phyloP scores from a whole-genome alignment of 2,113 vertebrate genomes.

The Nymphicus hollandicus region DNA sequence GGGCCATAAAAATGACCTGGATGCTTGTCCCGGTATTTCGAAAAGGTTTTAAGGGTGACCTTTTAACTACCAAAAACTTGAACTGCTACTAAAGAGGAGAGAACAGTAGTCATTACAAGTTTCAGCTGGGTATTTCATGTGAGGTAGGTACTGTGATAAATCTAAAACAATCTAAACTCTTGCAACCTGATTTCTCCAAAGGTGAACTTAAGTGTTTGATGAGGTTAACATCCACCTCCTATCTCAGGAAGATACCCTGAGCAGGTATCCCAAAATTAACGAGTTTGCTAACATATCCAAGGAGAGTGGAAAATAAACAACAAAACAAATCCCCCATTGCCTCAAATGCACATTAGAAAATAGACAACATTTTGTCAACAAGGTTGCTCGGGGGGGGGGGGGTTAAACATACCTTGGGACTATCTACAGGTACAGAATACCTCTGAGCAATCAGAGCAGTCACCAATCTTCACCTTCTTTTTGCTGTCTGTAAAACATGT shows the following conservation, averaged over 20 bases:
- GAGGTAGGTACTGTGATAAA: neutral
- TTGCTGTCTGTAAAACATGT: neutral
- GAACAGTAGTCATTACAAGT: neutral
- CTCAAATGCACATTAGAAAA: neutral
- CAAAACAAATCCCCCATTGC: neutral
- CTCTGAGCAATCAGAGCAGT: neutral
- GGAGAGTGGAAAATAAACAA: neutral
- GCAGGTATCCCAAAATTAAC: neutral
- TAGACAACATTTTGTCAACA: neutral
- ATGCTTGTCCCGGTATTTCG: neutral
- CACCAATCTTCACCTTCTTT: neutral
- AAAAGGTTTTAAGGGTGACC: neutral
- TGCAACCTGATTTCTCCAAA: neutral
- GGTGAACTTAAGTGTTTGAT: neutral
- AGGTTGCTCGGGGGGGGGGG: neutral
- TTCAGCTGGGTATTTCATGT: neutral
- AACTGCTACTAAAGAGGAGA: neutral
- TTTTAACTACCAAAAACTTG: neutral
- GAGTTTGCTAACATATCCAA: neutral
- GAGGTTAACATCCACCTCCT: neutral
- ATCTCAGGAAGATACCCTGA: neutral
- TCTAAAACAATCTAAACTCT: neutral
- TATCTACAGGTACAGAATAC: neutral
- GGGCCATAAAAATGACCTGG: neutral
- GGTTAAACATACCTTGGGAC: neutral